Conservation (phyloP, 2,797 vertebrate species). For the Anguilla pacifica region DNA sequence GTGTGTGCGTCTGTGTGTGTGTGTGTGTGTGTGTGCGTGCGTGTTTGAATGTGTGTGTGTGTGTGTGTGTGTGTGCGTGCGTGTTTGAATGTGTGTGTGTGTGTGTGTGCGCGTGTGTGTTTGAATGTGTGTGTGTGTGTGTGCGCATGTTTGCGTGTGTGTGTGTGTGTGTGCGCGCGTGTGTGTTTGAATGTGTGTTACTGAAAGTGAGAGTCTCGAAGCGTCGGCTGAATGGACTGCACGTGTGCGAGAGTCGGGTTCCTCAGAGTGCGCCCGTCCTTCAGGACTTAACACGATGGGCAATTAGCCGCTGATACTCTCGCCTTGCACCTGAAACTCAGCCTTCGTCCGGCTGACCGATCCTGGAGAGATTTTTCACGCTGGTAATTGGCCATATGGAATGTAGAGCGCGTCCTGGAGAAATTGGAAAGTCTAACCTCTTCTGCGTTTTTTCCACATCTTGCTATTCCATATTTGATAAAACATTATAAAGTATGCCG, state of each 20-base stretch:
- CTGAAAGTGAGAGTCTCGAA: slow-evolving; percentile 26
- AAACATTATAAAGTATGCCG: slow-evolving; percentile 44
- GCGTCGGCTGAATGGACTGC: slow-evolving; percentile 13
- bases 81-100: too few species aligned
- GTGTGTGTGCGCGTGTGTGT: too few species aligned
- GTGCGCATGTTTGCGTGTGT: too few species aligned
- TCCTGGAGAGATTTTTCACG: slow-evolving; percentile 27
- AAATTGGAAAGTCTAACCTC: slow-evolving; percentile 34
- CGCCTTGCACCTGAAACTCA: slow-evolving; percentile 38
- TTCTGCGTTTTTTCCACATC: slow-evolving; percentile 28
- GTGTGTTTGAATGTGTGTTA: neutral
- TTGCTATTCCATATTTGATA: slow-evolving; percentile 39
- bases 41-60: too few species aligned
- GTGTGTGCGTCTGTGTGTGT: too few species aligned
- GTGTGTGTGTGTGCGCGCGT: too few species aligned
- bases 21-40: too few species aligned
- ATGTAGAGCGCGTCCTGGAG: slow-evolving; percentile 28
- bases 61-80: too few species aligned
- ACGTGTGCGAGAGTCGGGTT: neutral
- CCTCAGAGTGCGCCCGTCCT: neutral
- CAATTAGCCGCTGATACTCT: slow-evolving; percentile 23
- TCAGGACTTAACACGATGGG: slow-evolving; percentile 33
- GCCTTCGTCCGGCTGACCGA: slow-evolving; percentile 12
- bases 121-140: too few species aligned
- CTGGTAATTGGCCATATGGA: slow-evolving; percentile 40